Conservation (phyloP, 1,140 invertebrate species). For the Diachasma alloeum region DNA sequence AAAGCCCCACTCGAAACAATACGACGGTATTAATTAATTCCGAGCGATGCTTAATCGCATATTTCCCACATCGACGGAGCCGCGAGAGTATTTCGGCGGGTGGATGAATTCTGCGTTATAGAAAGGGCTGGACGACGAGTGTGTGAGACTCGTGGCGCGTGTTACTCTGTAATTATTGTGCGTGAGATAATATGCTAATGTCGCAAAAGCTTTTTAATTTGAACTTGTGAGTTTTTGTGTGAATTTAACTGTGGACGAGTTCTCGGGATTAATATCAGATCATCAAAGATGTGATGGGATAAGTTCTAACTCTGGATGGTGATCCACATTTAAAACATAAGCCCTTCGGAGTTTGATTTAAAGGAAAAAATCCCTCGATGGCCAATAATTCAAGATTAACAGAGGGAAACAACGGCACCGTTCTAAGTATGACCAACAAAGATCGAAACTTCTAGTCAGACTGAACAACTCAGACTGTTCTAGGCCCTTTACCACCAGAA, state of each 20-base stretch:
- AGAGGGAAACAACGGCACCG: too few species aligned
- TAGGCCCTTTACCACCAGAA: too few species aligned
- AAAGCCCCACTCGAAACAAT: not conserved
- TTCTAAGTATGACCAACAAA: too few species aligned
- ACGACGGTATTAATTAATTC: slow-evolving; percentile 24
- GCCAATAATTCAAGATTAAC: too few species aligned
- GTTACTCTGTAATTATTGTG: slow-evolving; percentile 16
- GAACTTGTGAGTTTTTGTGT: slow-evolving; percentile 34
- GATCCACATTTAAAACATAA: too few species aligned
- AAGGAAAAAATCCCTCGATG: too few species aligned
- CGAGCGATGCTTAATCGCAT: slow-evolving; percentile 20
- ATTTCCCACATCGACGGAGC: slow-evolving; percentile 20
- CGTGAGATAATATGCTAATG: slow-evolving; percentile 57
- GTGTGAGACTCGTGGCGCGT: slow-evolving; percentile 19
- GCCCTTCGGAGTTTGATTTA: too few species aligned
- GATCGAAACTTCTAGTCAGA: too few species aligned
- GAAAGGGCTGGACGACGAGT: not conserved
- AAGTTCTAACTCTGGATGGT: not conserved
- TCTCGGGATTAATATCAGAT: slow-evolving; percentile 36
- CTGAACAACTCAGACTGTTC: too few species aligned
- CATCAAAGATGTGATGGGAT: not conserved
- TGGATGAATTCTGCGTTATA: not conserved
- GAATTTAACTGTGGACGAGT: slow-evolving; percentile 44
- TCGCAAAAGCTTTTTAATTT: slow-evolving; percentile 44
- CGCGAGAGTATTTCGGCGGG: not conserved